phyloP scores from a whole-genome alignment of 2,797 vertebrate genomes.

The Helarctos malayanus region DNA sequence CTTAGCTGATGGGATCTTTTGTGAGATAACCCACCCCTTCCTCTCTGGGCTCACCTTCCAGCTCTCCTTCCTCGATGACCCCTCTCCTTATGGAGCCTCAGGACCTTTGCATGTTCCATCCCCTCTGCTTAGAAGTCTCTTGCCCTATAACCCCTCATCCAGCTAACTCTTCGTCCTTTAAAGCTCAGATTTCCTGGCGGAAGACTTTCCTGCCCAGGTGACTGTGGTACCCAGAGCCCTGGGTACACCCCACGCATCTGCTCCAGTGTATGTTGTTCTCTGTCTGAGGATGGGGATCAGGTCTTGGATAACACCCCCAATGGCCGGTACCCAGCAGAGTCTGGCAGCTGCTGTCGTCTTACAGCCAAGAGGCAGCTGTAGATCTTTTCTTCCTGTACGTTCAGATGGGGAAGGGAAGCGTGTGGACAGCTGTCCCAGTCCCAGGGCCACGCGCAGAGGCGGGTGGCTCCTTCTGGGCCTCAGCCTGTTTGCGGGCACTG shows the following conservation, averaged over 20 bases:
- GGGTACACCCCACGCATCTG: neutral
- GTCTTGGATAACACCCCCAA: neutral
- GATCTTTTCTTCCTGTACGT: neutral
- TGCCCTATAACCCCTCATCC: neutral
- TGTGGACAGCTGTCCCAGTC: neutral
- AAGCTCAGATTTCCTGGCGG: neutral
- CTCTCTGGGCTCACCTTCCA: neutral
- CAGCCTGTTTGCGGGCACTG: fast-evolving
- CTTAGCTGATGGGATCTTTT: neutral
- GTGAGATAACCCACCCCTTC: neutral
- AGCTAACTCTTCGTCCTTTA: neutral
- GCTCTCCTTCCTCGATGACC: no score
- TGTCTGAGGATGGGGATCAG: neutral
- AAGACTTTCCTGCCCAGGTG: neutral
- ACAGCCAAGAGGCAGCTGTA: neutral
- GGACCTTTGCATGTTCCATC: neutral
- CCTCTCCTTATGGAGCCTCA: neutral
- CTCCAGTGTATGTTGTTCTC: neutral
- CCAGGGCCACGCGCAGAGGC: neutral
- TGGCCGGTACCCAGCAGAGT: neutral
- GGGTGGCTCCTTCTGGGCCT: neutral
- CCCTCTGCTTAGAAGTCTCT: neutral
- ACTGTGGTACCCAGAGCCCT: neutral
- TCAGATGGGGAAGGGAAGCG: neutral
- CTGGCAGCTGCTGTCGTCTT: neutral